Base-by-base conservation (phyloP, 2,888 invertebrate species). In the Eupsilia transversa region DNA sequence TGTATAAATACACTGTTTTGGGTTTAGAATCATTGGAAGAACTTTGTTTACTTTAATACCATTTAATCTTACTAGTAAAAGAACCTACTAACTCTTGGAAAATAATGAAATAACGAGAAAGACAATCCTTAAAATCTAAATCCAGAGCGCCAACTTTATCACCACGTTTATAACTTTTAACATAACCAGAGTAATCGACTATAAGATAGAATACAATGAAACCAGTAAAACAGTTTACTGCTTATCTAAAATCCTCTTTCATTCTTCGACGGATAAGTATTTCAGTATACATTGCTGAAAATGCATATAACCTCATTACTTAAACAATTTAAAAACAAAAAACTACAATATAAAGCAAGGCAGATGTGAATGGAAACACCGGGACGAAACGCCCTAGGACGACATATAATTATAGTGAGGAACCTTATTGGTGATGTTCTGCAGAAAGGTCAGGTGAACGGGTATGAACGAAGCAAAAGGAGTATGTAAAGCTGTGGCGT, bases 181-280 rank as follows among this genome's bases (percentile, higher is more conserved):
- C 81, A 86, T 89, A 89, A 89, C 90, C 83, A 63, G 81, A 84
- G 84, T 91, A 89, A 92, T 90, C 84, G 78, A 84, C 86, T 87
- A 90, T 27, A 41, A 38, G 5, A 65, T 65, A 30, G 17, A 27
- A 49, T 49, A 66, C 38, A 77, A 49, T 41, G 67, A 27, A 33
- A 57, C 27, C 46, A 77, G 57, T 77, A 67, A 77, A 77, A 67
- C 77, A 57, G n/a, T 57, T 77, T 66, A 77, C 27, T 67, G 56
- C 17, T 33, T 33, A 23, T 49, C 20, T 49, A 2, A 33, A 41
- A 76, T 41, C 23, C 5, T 5, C n/a, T 12, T 63, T 27, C 17
- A 61, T 46, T 46, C 30, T 27, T 38, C 7, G 9, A n/a, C 17
- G 9, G 12, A 41, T 14, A 30, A 30, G 9, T 52, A 0, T 52